Evolutionary conservation across 2,888 invertebrate species (phyloP).

Genomic region (Pheosia gnoma): DNA sequence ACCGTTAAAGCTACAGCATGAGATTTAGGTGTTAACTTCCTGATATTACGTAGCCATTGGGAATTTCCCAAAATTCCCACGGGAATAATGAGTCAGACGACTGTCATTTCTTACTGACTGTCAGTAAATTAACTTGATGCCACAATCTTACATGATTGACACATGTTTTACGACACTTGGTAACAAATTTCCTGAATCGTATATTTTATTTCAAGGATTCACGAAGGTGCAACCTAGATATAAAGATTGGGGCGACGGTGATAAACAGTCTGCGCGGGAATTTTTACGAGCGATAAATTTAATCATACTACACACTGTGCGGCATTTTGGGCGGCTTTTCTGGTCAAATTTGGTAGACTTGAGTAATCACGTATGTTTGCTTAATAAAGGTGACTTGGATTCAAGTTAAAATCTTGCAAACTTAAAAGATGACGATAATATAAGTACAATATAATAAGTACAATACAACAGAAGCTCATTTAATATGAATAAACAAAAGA

Average conservation of each 20-base stretch:
- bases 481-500: no score
- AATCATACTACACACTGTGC: conserved; percentile 28
- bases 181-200: conserved; percentile 8
- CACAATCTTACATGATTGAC: conserved; percentile 6
- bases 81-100: not conserved
- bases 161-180: conserved; percentile 9
- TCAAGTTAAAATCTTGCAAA: no score
- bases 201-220: conserved; percentile 23
- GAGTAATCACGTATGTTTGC: not conserved
- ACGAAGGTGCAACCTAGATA: conserved; percentile 30
- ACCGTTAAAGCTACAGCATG: no score
- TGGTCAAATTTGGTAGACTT: not conserved
- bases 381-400: not conserved
- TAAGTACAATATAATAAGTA: no score
- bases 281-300: conserved; percentile 41
- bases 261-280: conserved; percentile 38
- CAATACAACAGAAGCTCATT: no score
- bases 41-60: not conserved
- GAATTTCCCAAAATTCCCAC: not conserved
- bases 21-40: not conserved
- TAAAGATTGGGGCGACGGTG: conserved; percentile 25
- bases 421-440: no score
- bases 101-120: no score
- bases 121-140: not conserved
- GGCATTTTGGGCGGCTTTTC: not conserved